Percentiles rank a stretch among this genome's conserved stretches.
Conservation (phyloP, 2,797 vertebrate species). For the Crocodylus rhombifer region DNA sequence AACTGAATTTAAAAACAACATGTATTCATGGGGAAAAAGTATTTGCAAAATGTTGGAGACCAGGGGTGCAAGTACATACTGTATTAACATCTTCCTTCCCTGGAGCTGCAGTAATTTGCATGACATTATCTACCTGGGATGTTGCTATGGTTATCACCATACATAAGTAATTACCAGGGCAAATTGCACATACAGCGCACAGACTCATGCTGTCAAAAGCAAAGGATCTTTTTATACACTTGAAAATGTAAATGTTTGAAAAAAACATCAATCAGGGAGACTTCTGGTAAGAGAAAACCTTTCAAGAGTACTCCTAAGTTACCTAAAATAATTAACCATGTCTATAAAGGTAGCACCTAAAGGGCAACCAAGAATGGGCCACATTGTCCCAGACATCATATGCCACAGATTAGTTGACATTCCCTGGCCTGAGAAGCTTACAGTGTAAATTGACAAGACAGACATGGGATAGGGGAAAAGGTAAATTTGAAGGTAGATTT, state of each 20-base stretch:
- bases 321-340: neutral
- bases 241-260: conserved; percentile 43
- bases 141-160: conserved; percentile 79
- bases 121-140: conserved; percentile 62
- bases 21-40: neutral
- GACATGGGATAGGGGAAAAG: neutral
- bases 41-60: conserved; percentile 14
- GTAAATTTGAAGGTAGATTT: too few relatives aligned
- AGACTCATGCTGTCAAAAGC: conserved; percentile 65
- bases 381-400: neutral
- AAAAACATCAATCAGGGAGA: conserved; percentile 8
- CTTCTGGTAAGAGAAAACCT: conserved; percentile 17
- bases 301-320: neutral
- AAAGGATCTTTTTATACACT: conserved; percentile 48
- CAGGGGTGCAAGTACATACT: conserved; percentile 25
- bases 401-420: neutral
- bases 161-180: conserved; percentile 74
- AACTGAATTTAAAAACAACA: conserved; percentile 44
- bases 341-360: neutral
- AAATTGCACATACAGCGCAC: conserved; percentile 62
- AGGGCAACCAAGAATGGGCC: neutral
- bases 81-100: conserved; percentile 54
- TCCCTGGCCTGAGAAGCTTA: neutral
- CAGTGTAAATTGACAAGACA: neutral
- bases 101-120: conserved; percentile 56